Evolutionary conservation across 2,888 invertebrate species (phyloP), one percentile per base, ranked within the genome.

Genomic region (Leptinotarsa juncta): DNA sequence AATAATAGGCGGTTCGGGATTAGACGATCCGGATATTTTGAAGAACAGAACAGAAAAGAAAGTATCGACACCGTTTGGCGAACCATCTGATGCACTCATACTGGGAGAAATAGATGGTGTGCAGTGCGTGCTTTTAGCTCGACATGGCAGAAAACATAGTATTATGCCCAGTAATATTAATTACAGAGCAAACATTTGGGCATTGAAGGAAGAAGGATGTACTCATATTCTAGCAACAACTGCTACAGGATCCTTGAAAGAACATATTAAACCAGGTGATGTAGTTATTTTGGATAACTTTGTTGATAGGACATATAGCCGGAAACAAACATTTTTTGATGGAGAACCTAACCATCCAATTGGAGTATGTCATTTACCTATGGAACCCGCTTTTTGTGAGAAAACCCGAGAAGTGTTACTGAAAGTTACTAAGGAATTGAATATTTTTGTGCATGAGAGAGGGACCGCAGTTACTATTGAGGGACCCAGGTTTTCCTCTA

Each of bases 1-100:
- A 67, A 97, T 99, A 71, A 98, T 99, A 86, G 98, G 98, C 16
- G 99, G 99, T 0, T 95, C 98, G 15, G 99, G 99, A 0, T 90
- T 99, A 72, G 96, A 97, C 84, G 93, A 98, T 87, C 95, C 97
- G 0, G 90, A 92, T 74, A 91, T 98, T 71, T 90, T 99, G 67
- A 92, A 94, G 85, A 91, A 93, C 81, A 91, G 93, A 12, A 87
- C 87, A 2, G 94, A 94, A 85, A 90, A 89, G 70, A 83, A 84
- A 14, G 91, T 96, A 0, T 89, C 87, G 1, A 98, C 97, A 0
- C 95, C 88, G 89, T 79, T 96, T 80, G 98, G 98, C 1, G 87
- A 89, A 69, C 96, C 98, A 0, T 94, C 96, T 0, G 96, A 96
- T 88, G 91, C 90, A 48, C 89, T 98, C 32, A 91, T 84, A 69